Conservation (phyloP, 2,113 vertebrate species). For the Lagopus muta region DNA sequence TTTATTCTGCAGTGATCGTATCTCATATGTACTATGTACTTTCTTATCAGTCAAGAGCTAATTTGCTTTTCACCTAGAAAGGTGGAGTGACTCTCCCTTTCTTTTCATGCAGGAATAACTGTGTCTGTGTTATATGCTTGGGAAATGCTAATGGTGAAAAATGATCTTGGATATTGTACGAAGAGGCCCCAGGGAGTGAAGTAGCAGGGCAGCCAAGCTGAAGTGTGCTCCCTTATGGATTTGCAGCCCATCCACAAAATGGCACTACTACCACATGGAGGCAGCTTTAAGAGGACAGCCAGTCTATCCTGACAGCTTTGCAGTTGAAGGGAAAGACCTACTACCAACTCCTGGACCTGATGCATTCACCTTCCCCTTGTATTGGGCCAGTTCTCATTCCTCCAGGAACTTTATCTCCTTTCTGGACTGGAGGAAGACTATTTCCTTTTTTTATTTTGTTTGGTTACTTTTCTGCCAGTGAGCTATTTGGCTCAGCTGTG, state of each 20-base stretch:
- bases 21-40: neutral
- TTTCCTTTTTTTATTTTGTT: neutral
- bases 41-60: neutral
- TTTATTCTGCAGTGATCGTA: neutral
- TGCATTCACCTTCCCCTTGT: fast-evolving
- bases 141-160: neutral
- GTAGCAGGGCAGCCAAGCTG: neutral
- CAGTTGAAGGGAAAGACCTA: neutral
- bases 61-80: neutral
- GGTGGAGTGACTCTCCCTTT: neutral
- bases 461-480: neutral
- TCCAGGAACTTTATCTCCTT: neutral
- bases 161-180: fast-evolving
- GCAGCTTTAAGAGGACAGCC: neutral
- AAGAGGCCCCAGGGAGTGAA: neutral
- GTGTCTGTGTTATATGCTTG: neutral
- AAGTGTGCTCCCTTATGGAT: neutral
- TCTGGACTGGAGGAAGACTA: neutral
- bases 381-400: neutral
- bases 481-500: neutral
- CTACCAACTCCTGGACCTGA: fast-evolving
- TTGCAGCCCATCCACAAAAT: neutral
- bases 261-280: neutral
- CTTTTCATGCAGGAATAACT: neutral
- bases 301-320: neutral